Base-by-base conservation (phyloP, 2,113 vertebrate species). In the Clarias batrachus region DNA sequence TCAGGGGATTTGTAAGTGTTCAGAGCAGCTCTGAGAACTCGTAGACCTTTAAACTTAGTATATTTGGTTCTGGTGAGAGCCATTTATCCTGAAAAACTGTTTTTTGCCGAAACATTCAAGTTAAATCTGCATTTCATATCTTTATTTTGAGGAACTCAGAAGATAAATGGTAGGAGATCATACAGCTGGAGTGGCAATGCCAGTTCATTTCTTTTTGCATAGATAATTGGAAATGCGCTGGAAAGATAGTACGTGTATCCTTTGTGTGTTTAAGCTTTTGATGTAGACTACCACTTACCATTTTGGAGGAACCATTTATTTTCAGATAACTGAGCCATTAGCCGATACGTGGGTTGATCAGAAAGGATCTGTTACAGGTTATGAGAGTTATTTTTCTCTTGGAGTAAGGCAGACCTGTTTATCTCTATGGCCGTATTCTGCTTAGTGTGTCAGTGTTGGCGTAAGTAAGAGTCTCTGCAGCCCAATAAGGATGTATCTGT, bases 31-130 rank as follows among this genome's bases (percentile, higher is more conserved):
- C 81, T 83, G 81, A 54, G 81, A 83, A 83, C 59, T 63, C 21
- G 33, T 81, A 23, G 59, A 81, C 79, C 59, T 81, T 81, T 81
- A 41, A 81, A 81, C 79, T 63, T 63, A 14, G 54, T 21, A 23
- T 21, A 41, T 48, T 63, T 63, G 78, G 79, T n/a, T 81, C 21
- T 63, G 79, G 21, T 63, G 30, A 63, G 59, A 37, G 41, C 60
- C 48, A 41, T 41, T 41, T 41, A 41, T 41, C 41, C 41, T 41
- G 6, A 41, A 41, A 41, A 41, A 5, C 41, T 41, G 3, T 41
- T 41, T 41, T 41, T 41, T 6, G 41, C 41, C 41, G 41, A 41
- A 41, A 37, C 3, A 37, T n/a, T 13, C 1, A 6, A 13, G 2
- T 17, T 77, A 56, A 27, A 78, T 17, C 5, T 17, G 8, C 5